phyloP scores from a whole-genome alignment of 2,888 invertebrate genomes.

The Nebria brevicollis region DNA sequence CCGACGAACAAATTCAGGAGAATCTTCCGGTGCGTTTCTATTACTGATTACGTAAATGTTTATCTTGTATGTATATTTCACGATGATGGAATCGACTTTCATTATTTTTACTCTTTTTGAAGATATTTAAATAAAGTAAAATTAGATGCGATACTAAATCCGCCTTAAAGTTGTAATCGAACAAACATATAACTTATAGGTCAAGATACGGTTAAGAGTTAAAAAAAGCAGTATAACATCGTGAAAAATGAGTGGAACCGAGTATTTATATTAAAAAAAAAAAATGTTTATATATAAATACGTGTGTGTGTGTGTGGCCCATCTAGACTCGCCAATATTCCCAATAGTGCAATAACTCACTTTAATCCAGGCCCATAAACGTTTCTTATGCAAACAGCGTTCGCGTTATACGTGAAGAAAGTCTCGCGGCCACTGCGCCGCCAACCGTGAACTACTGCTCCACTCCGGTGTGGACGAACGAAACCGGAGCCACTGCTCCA shows the following conservation, averaged over 20 bases:
- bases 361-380: constrained; percentile 22
- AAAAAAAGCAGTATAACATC: neutral
- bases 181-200: neutral
- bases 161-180: neutral
- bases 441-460: no score
- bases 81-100: constrained; percentile 35
- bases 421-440: neutral
- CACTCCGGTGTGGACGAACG: neutral
- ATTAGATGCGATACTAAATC: neutral
- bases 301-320: neutral
- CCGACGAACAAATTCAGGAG: constrained; percentile 37
- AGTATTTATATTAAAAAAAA: neutral
- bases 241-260: neutral
- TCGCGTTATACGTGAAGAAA: neutral
- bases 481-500: neutral
- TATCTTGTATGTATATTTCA: constrained; percentile 32
- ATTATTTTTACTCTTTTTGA: neutral
- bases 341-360: constrained; percentile 18
- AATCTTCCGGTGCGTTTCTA: constrained; percentile 32
- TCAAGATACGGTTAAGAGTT: neutral
- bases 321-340: constrained; percentile 10
- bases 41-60: constrained; percentile 45
- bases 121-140: no score
- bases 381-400: constrained; percentile 25
- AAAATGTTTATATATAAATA: neutral